Evolutionary conservation across 2,797 vertebrate genomes (phyloP), one percentile per base, ranked within the genome.

Genomic region (Crypturellus tataupa): DNA sequence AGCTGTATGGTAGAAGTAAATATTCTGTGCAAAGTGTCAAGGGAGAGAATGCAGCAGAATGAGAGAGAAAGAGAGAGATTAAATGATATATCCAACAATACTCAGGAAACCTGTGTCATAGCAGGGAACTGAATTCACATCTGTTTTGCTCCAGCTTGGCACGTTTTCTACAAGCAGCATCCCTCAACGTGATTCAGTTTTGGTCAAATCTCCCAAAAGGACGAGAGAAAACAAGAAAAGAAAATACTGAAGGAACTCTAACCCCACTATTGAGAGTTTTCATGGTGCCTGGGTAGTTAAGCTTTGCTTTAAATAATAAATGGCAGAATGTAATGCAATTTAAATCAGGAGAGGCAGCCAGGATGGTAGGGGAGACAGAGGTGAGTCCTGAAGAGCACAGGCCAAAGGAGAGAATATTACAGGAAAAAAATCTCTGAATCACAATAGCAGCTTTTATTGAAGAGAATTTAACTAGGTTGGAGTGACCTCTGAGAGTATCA

Each of bases 381-480:
- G 71, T 80, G 95, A 94, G 77, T 89, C 69, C 60, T 85, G 67
- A 84, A 95, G 89, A 3, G 1, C 23, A 71, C 55, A 85, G 81
- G 56, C 59, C 31, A 6, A 96, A 95, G 90, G 62, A 97, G 70
- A 92, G 68, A 85, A 90, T 81, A 91, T 84, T 93, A 85, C 78
- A 69, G 69, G 89, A 55, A 94, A 84, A 96, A 95, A 94, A 67
- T 9, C 92, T 94, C 73, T 42, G 53, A 95, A 94, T 93, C 46
- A n/a, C 76, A 95, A 96, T 9, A 62, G 85, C 79, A 67, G 91
- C 67, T 69, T 96, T 95, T 95, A 82, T 90, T 96, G 94, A 96
- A 96, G 94, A 85, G 91, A 89, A 87, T 85, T 96, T 97, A 97
- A 97, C 96, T 96, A 93, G 93, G 95, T 96, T 96, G 97, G 88